These are phyloP conservation scores for Eupithecia tripunctaria DNA, from an alignment of 2,888 invertebrate species.

Conservation along the genomic window DNA sequence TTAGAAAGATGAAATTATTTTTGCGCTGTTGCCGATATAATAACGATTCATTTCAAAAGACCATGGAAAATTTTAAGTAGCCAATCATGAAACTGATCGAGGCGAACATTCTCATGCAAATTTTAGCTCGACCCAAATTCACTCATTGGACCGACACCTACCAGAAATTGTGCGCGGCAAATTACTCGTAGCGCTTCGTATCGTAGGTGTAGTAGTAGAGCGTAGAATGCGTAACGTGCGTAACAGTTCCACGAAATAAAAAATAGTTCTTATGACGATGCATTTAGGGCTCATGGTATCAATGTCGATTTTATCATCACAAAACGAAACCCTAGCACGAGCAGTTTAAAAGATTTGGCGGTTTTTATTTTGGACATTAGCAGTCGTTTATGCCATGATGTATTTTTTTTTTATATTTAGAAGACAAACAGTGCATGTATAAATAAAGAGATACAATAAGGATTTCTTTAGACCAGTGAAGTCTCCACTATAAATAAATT, in stretches of 20 bases:
- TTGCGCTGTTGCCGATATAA: background rate
- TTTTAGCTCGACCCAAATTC: slow-evolving; percentile 62
- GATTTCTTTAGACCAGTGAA: too few relatives aligned
- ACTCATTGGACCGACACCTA: slow-evolving; percentile 41
- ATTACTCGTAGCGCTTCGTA: slow-evolving; percentile 53
- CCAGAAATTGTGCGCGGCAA: slow-evolving; percentile 39
- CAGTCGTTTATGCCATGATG: too few relatives aligned
- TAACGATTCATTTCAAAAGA: slow-evolving; percentile 11
- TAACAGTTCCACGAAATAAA: background rate
- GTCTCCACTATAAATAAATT: too few relatives aligned
- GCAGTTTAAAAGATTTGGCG: too few relatives aligned
- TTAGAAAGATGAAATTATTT: background rate
- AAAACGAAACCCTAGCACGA: too few relatives aligned
- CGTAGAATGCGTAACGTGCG: background rate
- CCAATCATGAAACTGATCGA: slow-evolving; percentile 38
- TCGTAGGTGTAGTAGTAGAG: slow-evolving; percentile 52
- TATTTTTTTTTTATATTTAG: too few relatives aligned
- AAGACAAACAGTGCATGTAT: too few relatives aligned
- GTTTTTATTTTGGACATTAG: too few relatives aligned
- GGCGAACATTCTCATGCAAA: slow-evolving; percentile 58
- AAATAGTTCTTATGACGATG: background rate
- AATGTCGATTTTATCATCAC: too few relatives aligned
- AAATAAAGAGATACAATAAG: too few relatives aligned
- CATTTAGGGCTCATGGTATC: background rate
- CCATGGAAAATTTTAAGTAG: slow-evolving; percentile 32